Percentiles rank a stretch among this genome's conserved stretches.
Conservation (phyloP, 2,888 invertebrate genomes). For the Tenthredo distinguenda region DNA sequence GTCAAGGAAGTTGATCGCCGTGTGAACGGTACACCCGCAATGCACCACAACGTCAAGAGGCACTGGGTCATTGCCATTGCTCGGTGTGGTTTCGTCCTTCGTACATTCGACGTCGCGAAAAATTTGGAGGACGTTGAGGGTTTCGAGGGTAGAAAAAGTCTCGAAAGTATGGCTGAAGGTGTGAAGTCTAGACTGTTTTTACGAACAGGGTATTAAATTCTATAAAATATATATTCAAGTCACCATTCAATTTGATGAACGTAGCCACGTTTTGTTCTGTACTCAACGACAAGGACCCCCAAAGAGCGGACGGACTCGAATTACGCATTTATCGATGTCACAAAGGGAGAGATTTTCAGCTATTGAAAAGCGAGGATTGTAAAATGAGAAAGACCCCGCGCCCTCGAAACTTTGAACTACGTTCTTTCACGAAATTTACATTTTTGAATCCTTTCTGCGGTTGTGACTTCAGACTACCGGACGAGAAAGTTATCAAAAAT, state of each 20-base stretch:
- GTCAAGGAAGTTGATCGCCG: conserved; percentile 19
- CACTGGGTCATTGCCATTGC: conserved; percentile 40
- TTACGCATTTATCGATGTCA: background rate
- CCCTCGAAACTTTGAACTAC: background rate
- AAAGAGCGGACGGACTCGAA: background rate
- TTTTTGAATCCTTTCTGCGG: background rate
- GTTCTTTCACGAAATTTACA: background rate
- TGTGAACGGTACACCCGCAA: conserved; percentile 28
- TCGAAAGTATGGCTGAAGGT: background rate
- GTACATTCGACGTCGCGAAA: background rate
- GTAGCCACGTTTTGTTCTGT: background rate
- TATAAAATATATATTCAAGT: conserved; percentile 3
- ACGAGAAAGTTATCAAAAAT: background rate
- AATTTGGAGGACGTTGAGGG: background rate
- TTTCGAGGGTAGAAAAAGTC: background rate
- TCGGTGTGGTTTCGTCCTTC: background rate
- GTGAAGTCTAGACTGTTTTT: conserved; percentile 10
- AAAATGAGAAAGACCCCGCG: background rate
- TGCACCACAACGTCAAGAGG: background rate
- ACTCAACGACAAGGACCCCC: background rate
- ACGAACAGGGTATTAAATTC: background rate
- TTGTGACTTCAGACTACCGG: background rate
- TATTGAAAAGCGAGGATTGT: background rate
- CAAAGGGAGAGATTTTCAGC: background rate
- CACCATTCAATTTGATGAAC: background rate